These are phyloP conservation scores for Crotalus horridus DNA, from an alignment of 2,113 vertebrate species.

Conservation along the genomic window DNA sequence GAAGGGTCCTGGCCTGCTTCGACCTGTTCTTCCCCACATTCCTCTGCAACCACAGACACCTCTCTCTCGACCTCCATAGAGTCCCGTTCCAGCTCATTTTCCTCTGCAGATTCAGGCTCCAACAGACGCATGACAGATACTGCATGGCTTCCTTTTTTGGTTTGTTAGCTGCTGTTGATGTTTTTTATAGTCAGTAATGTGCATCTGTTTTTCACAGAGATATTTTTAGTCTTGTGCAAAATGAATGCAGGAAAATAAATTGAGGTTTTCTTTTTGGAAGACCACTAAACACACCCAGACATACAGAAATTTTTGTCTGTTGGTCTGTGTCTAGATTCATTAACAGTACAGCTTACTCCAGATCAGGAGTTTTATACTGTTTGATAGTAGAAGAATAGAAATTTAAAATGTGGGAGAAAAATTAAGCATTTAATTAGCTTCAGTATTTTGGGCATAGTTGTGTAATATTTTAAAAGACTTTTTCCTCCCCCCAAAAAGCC, in stretches of 20 bases:
- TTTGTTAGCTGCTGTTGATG: neutral
- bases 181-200: neutral
- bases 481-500: neutral
- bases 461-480: neutral
- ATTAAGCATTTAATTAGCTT: slow-evolving; percentile 8
- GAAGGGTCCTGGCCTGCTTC: too few species aligned
- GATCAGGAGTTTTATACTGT: neutral
- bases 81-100: too few species aligned
- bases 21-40: too few species aligned
- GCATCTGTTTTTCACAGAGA: neutral
- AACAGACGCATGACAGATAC: too few species aligned
- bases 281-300: neutral
- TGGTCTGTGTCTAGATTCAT: slow-evolving; percentile 20
- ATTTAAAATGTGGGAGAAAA: neutral
- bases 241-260: neutral
- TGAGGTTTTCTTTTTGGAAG: slow-evolving; percentile 14
- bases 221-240: neutral
- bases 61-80: too few species aligned
- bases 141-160: neutral
- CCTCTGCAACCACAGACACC: too few species aligned
- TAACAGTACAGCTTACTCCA: slow-evolving; percentile 6
- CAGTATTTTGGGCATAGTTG: neutral
- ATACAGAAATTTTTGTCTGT: neutral
- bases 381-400: neutral
- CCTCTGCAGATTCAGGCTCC: too few species aligned